Percentiles rank a stretch among this genome's conserved stretches.
phyloP scores from a whole-genome alignment of 2,888 invertebrate species.

The Encarsia formosa region DNA sequence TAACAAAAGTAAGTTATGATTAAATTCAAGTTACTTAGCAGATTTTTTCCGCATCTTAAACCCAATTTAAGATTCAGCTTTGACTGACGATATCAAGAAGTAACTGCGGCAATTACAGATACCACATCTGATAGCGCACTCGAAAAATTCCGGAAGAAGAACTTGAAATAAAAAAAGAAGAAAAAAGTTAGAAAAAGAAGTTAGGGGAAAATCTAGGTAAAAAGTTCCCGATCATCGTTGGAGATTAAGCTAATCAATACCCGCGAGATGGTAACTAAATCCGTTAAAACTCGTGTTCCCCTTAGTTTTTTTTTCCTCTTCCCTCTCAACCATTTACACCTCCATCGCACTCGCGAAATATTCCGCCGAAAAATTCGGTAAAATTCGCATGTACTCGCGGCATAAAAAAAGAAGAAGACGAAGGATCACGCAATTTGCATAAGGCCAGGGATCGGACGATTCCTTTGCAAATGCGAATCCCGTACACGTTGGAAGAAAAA shows the following conservation, averaged over 20 bases:
- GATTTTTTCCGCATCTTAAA: constrained; percentile 3
- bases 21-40: too few species aligned
- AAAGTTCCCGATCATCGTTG: constrained; percentile 18
- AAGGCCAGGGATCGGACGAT: constrained; percentile 15
- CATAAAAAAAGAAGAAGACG: constrained; percentile 10
- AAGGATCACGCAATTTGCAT: constrained; percentile 11
- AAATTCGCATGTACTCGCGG: constrained; percentile 12
- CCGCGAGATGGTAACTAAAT: neutral
- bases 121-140: neutral
- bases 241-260: constrained; percentile 26
- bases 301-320: neutral
- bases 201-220: too few species aligned
- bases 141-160: neutral
- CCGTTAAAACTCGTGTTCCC: neutral
- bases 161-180: neutral
- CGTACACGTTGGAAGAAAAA: neutral
- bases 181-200: too few species aligned
- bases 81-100: constrained; percentile 4
- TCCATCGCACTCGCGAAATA: constrained; percentile 3
- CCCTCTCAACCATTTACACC: constrained; percentile 9
- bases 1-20: too few species aligned
- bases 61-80: constrained; percentile 6
- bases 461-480: constrained; percentile 19
- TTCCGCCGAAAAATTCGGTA: constrained; percentile 16
- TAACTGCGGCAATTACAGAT: constrained; percentile 10